Conservation (phyloP, 2,888 invertebrate genomes). For the Apotomis turbidana region DNA sequence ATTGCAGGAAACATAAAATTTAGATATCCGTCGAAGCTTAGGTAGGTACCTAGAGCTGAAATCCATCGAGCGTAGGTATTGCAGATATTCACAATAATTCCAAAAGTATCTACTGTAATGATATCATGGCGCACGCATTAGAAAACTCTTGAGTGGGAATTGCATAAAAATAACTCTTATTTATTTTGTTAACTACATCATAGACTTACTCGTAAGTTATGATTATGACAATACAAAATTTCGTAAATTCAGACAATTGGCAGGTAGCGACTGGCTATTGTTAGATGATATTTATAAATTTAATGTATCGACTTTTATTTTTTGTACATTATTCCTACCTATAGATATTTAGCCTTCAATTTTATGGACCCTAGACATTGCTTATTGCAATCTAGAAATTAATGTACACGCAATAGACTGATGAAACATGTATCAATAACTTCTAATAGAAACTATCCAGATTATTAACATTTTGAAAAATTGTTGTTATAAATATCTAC, state of each 20-base stretch:
- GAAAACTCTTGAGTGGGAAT: not conserved
- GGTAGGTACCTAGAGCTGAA: too few species aligned
- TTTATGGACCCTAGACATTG: constrained; percentile 21
- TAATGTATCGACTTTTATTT: not conserved
- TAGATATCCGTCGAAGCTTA: too few species aligned
- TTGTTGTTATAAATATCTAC: constrained; percentile 11
- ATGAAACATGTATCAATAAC: constrained; percentile 33
- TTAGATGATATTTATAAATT: not conserved
- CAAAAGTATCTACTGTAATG: too few species aligned
- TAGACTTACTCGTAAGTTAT: constrained; percentile 1
- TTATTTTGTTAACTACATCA: not conserved
- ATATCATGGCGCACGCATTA: too few species aligned
- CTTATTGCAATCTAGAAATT: constrained; percentile 25
- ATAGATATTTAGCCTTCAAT: not conserved
- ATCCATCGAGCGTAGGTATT: too few species aligned
- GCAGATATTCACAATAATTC: too few species aligned
- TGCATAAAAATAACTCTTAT: constrained; percentile 6
- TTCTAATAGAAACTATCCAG: constrained; percentile 17
- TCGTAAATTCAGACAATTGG: not conserved
- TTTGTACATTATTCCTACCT: not conserved
- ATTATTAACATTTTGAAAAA: constrained; percentile 10
- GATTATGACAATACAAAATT: not conserved
- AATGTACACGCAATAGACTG: constrained; percentile 41
- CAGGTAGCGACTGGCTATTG: too few species aligned
- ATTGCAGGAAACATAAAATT: too few species aligned